Evolutionary conservation across 2,113 vertebrate species (phyloP).

Genomic region (Oreotrochilus melanogaster): DNA sequence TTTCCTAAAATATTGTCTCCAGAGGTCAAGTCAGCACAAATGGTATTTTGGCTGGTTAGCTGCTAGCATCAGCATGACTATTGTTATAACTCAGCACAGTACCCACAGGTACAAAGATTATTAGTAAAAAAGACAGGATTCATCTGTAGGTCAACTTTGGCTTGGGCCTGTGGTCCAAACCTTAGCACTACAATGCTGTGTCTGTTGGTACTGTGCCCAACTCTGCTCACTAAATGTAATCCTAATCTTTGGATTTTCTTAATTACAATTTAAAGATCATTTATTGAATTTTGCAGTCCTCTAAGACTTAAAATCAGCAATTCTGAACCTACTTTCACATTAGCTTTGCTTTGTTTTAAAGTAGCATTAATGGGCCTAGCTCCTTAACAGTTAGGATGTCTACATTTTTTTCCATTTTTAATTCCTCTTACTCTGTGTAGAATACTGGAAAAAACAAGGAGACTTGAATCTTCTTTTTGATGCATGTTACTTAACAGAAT

Average conservation of each 20-base stretch:
- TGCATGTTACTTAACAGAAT: neutral
- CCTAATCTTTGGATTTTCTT: conserved; percentile 24
- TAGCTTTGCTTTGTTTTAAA: neutral
- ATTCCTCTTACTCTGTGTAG: neutral
- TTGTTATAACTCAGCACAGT: too few relatives aligned
- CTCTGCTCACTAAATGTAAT: conserved; percentile 30
- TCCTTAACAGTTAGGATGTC: neutral
- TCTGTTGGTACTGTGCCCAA: neutral
- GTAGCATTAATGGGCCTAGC: neutral
- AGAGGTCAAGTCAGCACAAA: too few relatives aligned
- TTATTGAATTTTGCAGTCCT: neutral
- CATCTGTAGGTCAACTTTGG: too few relatives aligned
- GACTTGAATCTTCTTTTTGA: neutral
- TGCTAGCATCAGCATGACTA: too few relatives aligned
- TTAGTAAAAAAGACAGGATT: too few relatives aligned
- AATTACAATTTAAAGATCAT: conserved; percentile 12
- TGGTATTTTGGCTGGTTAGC: too few relatives aligned
- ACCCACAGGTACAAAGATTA: too few relatives aligned
- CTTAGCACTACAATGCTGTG: neutral
- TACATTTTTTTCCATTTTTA: neutral
- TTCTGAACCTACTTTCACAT: neutral
- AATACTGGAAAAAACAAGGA: neutral
- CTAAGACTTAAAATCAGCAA: neutral
- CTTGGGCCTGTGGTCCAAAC: too few relatives aligned
- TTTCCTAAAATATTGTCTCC: too few relatives aligned